These are phyloP conservation scores for Sus cebifrons DNA, from an alignment of 2,797 vertebrate species.

Conservation along the genomic window DNA sequence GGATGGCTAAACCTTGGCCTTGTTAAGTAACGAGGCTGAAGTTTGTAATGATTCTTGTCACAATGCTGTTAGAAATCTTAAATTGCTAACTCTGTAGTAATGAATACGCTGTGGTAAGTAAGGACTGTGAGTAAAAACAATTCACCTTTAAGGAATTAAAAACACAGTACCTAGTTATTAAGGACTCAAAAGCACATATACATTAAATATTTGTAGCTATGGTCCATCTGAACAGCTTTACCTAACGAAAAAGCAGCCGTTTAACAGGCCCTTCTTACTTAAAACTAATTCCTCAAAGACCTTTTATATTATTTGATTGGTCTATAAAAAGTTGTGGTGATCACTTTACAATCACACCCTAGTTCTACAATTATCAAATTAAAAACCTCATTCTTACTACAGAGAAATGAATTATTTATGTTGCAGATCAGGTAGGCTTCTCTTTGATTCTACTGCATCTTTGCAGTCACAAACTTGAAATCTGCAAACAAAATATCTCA, in stretches of 20 bases:
- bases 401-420: slow-evolving; percentile 21
- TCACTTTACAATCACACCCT: slow-evolving; percentile 36
- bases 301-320: slow-evolving; percentile 2
- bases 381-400: slow-evolving; percentile 56
- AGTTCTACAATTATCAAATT: slow-evolving; percentile 23
- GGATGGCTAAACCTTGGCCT: not conserved
- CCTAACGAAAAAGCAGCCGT: slow-evolving; percentile 27
- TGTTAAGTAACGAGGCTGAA: not conserved
- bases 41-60: slow-evolving; percentile 56
- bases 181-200: not conserved
- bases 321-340: slow-evolving; percentile 14
- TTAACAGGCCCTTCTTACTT: not conserved
- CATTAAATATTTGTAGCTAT: not conserved
- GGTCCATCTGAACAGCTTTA: slow-evolving; percentile 5
- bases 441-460: not conserved
- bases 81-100: slow-evolving; percentile 32
- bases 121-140: not conserved
- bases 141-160: slow-evolving; percentile 56
- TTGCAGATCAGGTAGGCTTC: not conserved
- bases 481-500: not conserved
- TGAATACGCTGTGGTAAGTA: not conserved
- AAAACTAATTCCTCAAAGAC: slow-evolving; percentile 43
- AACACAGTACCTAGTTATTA: not conserved
- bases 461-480: slow-evolving; percentile 13
- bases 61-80: slow-evolving; percentile 12